Evolutionary conservation across 2,888 invertebrate genomes (phyloP).

Genomic region (Drosophila longiperda): DNA sequence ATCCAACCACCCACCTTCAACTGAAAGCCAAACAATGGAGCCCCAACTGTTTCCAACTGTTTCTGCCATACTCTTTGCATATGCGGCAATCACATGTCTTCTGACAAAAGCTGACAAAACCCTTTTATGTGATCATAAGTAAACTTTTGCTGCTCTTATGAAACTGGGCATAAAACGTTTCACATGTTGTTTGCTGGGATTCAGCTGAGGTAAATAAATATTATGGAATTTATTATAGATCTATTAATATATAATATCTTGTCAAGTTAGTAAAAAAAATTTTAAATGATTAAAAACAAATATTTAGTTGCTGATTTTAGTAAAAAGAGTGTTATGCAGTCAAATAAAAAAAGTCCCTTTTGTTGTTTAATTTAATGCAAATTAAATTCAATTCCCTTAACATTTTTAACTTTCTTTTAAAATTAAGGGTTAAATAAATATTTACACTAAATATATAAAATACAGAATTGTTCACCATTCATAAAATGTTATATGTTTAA

Average conservation of each 20-base stretch:
- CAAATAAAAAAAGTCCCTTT: background rate
- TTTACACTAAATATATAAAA: background rate
- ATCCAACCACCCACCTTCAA: constrained; percentile 63
- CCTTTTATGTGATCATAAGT: constrained; percentile 55
- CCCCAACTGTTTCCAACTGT: constrained; percentile 55
- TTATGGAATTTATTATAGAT: background rate
- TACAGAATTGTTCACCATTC: background rate
- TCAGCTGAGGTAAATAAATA: background rate
- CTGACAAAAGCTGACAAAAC: constrained; percentile 41
- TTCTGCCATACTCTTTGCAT: constrained; percentile 45
- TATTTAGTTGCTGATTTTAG: background rate
- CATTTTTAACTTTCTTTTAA: background rate
- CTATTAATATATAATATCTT: background rate
- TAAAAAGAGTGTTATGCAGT: background rate
- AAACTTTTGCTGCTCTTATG: constrained; percentile 8
- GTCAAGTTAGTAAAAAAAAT: background rate
- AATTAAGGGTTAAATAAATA: background rate
- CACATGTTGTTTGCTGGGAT: background rate
- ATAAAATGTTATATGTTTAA: background rate
- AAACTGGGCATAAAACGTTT: background rate
- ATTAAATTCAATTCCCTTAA: background rate
- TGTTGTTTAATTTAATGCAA: background rate
- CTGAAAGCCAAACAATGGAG: constrained; percentile 52
- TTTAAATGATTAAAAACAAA: background rate
- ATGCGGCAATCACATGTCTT: constrained; percentile 59